A percentile compares a stretch with the other conserved stretches of the same genome.
Conservation (phyloP, 2,888 invertebrate species). For the Orthosia gracilis region DNA sequence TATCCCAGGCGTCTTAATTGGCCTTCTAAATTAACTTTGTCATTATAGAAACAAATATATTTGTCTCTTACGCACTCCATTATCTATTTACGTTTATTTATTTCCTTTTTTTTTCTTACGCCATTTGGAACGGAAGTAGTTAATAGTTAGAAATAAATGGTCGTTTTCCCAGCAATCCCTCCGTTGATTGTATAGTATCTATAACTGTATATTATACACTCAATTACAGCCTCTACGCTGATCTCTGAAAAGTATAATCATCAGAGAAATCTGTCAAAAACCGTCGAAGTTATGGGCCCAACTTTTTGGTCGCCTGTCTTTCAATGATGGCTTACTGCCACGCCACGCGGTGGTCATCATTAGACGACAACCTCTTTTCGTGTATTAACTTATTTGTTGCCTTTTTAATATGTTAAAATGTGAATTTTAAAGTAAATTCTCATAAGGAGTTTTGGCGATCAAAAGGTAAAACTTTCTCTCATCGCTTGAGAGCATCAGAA, state of each 20-base stretch:
- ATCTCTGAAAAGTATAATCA: constrained; percentile 10
- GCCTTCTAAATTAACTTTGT: neutral
- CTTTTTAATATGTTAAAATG: neutral
- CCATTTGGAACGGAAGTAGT: constrained; percentile 29
- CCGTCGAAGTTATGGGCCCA: neutral
- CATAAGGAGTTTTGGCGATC: neutral
- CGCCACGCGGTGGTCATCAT: constrained; percentile 26
- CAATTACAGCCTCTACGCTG: neutral
- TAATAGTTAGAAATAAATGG: neutral
- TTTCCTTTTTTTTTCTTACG: neutral
- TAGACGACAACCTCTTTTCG: constrained; percentile 14
- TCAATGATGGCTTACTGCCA: constrained; percentile 26
- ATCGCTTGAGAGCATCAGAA: constrained; percentile 19
- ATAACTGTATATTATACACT: neutral
- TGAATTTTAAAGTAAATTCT: neutral
- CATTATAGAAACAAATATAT: neutral
- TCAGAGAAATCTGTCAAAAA: neutral
- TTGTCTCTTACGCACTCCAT: neutral
- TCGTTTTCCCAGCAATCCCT: constrained; percentile 8
- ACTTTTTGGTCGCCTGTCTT: constrained; percentile 35
- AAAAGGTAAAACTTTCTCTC: constrained; percentile 10
- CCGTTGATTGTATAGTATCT: constrained; percentile 39
- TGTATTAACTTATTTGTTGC: neutral
- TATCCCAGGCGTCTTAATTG: neutral
- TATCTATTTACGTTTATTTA: too few relatives aligned